Base-by-base conservation (phyloP, 2,888 invertebrate genomes). In the Cataglyphis cursor region DNA sequence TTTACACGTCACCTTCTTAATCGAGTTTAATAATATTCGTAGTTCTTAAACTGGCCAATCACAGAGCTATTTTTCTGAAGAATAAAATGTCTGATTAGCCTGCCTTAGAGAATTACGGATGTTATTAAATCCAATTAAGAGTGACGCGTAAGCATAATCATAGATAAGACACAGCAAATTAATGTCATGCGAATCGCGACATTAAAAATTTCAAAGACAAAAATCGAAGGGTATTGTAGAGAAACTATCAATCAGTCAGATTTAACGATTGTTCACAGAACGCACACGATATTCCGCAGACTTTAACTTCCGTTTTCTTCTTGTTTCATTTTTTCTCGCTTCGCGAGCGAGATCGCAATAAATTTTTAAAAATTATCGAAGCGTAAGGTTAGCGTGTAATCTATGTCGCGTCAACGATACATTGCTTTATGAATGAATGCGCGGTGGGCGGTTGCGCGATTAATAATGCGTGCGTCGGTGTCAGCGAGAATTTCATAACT, bases 401-500 rank as follows among this genome's bases (percentile, higher is more conserved):
- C 41, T 66, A 21, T 18, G 12, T 44, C 59, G 59, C n/a, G 15
- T 57, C 54, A 76, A n/a, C 78, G 72, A 70, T 70, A 78, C 70
- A 78, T 70, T 59, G 35, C 76, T 2, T 35, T n/a, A 0, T n/a
- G 28, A 57, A 68, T 57, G 41, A 68, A 54, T 38, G 31, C 41
- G 57, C 66, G 41, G 28, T 66, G 41, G 57, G 12, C 21, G 41
- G 41, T 54, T n/a, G 54, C 28, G 66, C 66, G 44, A 78, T 78
- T 78, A 78, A 78, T 78, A 70, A 78, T 31, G 44, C 59, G 72
- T 31, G 44, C 59, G 72, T 48, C 35, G 72, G 18, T 70, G 78
- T 70, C 78, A 59, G 59, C 59, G 61, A 35, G 72, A 76, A 81
- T 81, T 81, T 81, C 81, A 76, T 75, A 81, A 75, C 65, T 81